Base-by-base conservation (phyloP, 2,797 vertebrate genomes). In the Sylvilagus floridanus region DNA sequence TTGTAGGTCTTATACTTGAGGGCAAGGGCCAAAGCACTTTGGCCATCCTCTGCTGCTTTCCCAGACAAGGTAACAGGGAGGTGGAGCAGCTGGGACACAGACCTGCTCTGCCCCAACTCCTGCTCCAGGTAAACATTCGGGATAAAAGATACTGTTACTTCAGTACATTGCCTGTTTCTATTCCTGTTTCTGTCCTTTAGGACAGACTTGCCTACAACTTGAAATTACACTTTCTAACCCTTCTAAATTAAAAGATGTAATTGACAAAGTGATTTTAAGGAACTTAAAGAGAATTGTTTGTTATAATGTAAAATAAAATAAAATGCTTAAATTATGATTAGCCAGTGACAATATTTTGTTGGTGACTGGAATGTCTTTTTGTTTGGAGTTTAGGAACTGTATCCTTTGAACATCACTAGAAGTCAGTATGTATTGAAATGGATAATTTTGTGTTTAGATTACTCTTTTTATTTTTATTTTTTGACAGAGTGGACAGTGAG, bases 261-360 rank as follows among this genome's bases (percentile, higher is more conserved):
- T 54, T 84, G 72, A 76, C 60, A 85, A 93, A 73, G 37, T 83
- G 69, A 77, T 86, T 90, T 88, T 88, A 76, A 82, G 60, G 12
- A 32, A 71, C 8, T 91, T 94, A 22, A 68, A 14, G 77, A 32
- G 21, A 85, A 13, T 69, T 91, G 9, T 93, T 75, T 79, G 37
- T 62, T 68, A 6, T 57, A 50, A 63, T 73, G 16, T 77, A 26
- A 88, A 47, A 91, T 90, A 47, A 30, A 81, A 69, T 60, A 65
- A 89, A 75, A 60, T 88, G 19, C 13, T 47, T 69, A 42, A 79
- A 26, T 63, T 83, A 62, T 68, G 79, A 37, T 78, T 77, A 72
- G 87, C 86, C 63, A 26, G 16, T 50, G 79, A 93, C n/a, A 60
- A 3, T 77, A 88, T 84, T 63, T 57, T 69, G 68, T 50, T 86